Conservation (phyloP, 1,140 invertebrate genomes). For the Bombus superbus region DNA sequence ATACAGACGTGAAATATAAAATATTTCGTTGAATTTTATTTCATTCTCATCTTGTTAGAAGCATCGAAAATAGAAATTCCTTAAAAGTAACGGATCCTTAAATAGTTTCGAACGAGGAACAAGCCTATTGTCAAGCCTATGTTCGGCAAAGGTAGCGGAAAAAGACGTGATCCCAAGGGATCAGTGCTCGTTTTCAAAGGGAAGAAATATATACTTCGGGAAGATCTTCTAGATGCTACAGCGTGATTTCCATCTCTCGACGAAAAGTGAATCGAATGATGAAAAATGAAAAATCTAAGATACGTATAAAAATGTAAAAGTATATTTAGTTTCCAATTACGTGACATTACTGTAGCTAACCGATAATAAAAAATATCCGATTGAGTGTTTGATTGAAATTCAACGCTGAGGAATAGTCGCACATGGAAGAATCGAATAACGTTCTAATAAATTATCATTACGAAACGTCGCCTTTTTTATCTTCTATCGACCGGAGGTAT, state of each 20-base stretch:
- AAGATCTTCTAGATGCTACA: no score
- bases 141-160: background rate
- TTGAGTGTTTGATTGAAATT: no score
- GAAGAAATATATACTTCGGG: background rate
- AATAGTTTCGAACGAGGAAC: slow-evolving; percentile 4
- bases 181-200: background rate
- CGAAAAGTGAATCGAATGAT: background rate
- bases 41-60: background rate
- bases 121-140: background rate
- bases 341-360: no score
- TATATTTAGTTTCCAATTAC: background rate
- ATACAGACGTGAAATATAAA: background rate
- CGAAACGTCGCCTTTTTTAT: background rate
- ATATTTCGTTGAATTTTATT: background rate
- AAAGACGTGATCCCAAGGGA: slow-evolving; percentile 4
- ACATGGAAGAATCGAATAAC: no score
- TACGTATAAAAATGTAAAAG: background rate
- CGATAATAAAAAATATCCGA: no score
- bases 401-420: no score
- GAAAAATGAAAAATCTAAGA: background rate
- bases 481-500: background rate
- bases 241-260: background rate
- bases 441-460: background rate
- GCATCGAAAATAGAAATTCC: background rate
- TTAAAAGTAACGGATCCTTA: slow-evolving; percentile 1